Conservation (phyloP, 2,113 vertebrate genomes). For the Polyodon spathula region DNA sequence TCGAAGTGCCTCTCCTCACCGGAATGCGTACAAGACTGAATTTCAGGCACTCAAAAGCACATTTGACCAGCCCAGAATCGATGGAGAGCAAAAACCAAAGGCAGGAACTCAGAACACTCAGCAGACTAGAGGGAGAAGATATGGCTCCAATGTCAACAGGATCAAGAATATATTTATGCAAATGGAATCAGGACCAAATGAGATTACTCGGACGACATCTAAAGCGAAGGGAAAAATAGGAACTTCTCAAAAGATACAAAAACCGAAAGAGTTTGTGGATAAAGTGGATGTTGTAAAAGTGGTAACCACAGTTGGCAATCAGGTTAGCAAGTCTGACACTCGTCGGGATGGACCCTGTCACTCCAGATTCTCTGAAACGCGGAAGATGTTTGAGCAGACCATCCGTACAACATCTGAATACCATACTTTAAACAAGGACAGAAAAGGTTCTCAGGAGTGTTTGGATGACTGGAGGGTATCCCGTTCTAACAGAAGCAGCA, state of each 20-base stretch:
- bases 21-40: slow-evolving; percentile 92
- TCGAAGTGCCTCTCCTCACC: slow-evolving; percentile 93
- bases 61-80: slow-evolving; percentile 85
- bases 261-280: slow-evolving; percentile 83
- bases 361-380: slow-evolving; percentile 87
- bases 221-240: slow-evolving; percentile 59
- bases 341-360: slow-evolving; percentile 61
- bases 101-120: slow-evolving; percentile 65
- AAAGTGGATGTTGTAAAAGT: slow-evolving; percentile 75
- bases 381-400: slow-evolving; percentile 87
- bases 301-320: slow-evolving; percentile 71
- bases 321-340: slow-evolving; percentile 67
- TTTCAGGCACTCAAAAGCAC: slow-evolving; percentile 95
- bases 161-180: slow-evolving; percentile 99
- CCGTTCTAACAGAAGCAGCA: slow-evolving; percentile 84
- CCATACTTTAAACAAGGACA: slow-evolving; percentile 73
- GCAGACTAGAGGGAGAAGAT: slow-evolving; percentile 83
- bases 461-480: slow-evolving; percentile 75
- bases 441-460: slow-evolving; percentile 64
- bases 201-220: slow-evolving; percentile 43
- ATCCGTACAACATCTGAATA: slow-evolving; percentile 66
- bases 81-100: slow-evolving; percentile 73
- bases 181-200: slow-evolving; percentile 76
- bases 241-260: slow-evolving; percentile 68
- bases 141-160: slow-evolving; percentile 91